phyloP scores from a whole-genome alignment of 2,113 vertebrate genomes.

The Corythornis madagascariensis region DNA sequence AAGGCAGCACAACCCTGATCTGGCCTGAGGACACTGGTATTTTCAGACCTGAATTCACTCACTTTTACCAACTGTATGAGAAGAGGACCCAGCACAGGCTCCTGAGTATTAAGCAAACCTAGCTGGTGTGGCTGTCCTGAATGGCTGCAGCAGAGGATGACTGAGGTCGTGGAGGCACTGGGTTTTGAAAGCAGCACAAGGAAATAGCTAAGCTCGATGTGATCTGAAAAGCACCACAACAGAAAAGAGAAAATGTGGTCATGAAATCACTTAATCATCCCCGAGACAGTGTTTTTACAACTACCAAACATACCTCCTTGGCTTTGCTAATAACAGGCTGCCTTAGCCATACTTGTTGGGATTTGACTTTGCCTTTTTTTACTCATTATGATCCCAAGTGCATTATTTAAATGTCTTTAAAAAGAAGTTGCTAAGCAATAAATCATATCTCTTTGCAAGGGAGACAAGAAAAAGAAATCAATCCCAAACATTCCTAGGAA shows the following conservation, averaged over 20 bases:
- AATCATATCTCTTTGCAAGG: conserved; percentile 11
- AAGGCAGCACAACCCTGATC: neutral
- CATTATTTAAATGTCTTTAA: conserved; percentile 44
- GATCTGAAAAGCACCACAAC: conserved; percentile 50
- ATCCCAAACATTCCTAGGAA: neutral
- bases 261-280: conserved; percentile 61
- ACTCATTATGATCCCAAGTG: neutral
- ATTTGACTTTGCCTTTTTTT: conserved; percentile 26
- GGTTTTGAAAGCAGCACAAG: neutral
- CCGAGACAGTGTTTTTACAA: conserved; percentile 53
- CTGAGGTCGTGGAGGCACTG: neutral
- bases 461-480: neutral
- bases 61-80: neutral
- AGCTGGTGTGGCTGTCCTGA: neutral
- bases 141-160: neutral
- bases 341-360: conserved; percentile 10
- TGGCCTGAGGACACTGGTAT: neutral
- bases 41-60: neutral
- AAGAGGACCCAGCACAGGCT: neutral
- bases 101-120: neutral
- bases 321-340: conserved; percentile 43
- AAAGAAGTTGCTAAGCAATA: conserved; percentile 42
- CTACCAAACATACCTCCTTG: conserved; percentile 24
- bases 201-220: conserved; percentile 23
- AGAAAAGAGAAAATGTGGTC: conserved; percentile 53